Percentiles rank a stretch among this genome's conserved stretches.
These are phyloP conservation scores for Delphinus delphis DNA, from an alignment of 2,113 vertebrate genomes.

Conservation along the genomic window DNA sequence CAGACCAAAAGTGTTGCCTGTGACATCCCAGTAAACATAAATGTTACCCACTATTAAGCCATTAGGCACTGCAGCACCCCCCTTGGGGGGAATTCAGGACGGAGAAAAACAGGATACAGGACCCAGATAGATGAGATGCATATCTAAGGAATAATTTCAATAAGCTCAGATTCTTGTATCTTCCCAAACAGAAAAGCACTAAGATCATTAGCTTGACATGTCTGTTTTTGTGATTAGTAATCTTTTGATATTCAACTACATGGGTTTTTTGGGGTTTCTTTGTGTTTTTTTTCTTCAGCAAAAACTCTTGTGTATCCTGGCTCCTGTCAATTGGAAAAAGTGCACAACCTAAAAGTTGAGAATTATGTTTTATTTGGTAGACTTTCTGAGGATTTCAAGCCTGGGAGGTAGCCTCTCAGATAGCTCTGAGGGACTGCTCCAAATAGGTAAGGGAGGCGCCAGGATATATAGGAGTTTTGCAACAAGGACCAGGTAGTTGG, in stretches of 20 bases:
- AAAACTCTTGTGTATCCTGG: neutral
- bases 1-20: neutral
- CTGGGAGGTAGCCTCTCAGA: neutral
- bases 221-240: neutral
- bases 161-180: neutral
- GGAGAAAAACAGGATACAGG: neutral
- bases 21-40: neutral
- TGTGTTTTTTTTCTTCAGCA: neutral
- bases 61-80: neutral
- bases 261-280: neutral
- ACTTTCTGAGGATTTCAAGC: neutral
- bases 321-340: neutral
- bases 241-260: neutral
- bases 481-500: neutral
- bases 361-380: neutral
- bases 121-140: neutral
- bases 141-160: neutral
- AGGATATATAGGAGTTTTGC: neutral
- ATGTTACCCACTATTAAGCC: neutral
- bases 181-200: neutral
- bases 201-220: neutral
- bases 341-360: no score
- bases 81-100: neutral
- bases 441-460: neutral
- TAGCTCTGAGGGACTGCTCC: neutral